Percentiles rank a stretch among this genome's conserved stretches.
Evolutionary conservation across 2,113 vertebrate species (phyloP).

Genomic region (Myiozetetes cayanensis): DNA sequence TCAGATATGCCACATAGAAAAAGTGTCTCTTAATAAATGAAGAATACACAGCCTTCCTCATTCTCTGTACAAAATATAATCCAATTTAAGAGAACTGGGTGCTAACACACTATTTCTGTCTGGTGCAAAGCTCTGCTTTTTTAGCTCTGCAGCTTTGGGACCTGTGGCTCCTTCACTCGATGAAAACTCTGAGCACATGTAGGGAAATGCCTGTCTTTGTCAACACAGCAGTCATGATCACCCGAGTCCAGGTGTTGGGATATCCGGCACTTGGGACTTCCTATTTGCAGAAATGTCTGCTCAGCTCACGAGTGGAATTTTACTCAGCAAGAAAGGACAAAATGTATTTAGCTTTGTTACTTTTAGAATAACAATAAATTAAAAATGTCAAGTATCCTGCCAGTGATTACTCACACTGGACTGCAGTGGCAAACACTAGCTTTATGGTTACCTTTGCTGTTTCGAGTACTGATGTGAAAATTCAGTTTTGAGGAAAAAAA

Average conservation of each 20-base stretch:
- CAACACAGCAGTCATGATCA: background rate
- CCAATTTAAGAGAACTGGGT: background rate
- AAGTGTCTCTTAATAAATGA: background rate
- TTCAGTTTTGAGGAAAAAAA: background rate
- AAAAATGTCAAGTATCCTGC: background rate
- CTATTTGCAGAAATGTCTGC: background rate
- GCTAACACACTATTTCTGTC: background rate
- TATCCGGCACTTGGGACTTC: background rate
- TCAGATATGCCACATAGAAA: background rate
- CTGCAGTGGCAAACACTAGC: background rate
- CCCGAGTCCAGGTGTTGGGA: background rate
- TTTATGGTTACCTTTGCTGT: background rate
- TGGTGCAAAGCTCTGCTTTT: background rate
- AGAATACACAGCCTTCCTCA: background rate
- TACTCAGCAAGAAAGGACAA: background rate
- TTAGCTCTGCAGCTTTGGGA: background rate
- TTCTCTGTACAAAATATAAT: background rate
- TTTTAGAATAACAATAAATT: background rate
- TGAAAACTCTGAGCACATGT: background rate
- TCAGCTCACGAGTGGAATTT: background rate
- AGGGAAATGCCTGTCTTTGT: background rate
- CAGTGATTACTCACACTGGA: background rate
- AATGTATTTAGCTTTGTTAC: background rate
- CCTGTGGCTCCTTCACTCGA: rapidly evolving
- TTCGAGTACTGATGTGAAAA: background rate